Evolutionary conservation across 2,888 invertebrate genomes (phyloP), one percentile per base, ranked within the genome.

Genomic region (Abrostola tripartita): DNA sequence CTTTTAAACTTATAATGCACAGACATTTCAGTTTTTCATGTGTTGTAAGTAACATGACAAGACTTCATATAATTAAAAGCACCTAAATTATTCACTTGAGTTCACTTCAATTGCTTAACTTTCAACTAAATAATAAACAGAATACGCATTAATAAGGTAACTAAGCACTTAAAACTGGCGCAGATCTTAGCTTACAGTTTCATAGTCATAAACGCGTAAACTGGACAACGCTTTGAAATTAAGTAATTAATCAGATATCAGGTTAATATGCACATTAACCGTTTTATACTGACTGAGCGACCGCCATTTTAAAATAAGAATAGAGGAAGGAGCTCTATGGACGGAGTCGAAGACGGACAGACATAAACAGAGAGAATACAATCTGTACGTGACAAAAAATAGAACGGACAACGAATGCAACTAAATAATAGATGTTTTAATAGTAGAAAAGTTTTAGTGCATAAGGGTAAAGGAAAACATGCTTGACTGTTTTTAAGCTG

Each of bases 1-100:
- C 99, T 98, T 95, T 99, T 99, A 90, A 99, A 99, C 93, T 99
- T 99, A 95, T 99, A 99, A 93, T 99, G 99, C 78, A 99, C 98
- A 86, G 99, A 99, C 97, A 98, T 98, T 87, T 90, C 94, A 86
- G 82, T 65, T 73, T 79, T 68, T 73, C 81, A 75, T 49, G 56
- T 14, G 47, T n/a, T 64, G 40, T 55, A 56, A 81, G 78, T 76
- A 87, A 81, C 90, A 90, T 90, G 87, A 86, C 89, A 81, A 74
- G 63, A 66, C 71, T 47, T 24, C 24, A 24, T 1, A 24, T 8
- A 14, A 47, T 67, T 61, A 53, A 54, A 77, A 60, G 71, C 73
- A 76, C 70, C 56, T 68, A 66, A 52, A 54, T 42, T 55, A 56
- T 69, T 57, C 68, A 66, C 62, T 57, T 61, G 52, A 57, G 52